Conservation (phyloP, 1,140 invertebrate species). For the Ips nitidus region DNA sequence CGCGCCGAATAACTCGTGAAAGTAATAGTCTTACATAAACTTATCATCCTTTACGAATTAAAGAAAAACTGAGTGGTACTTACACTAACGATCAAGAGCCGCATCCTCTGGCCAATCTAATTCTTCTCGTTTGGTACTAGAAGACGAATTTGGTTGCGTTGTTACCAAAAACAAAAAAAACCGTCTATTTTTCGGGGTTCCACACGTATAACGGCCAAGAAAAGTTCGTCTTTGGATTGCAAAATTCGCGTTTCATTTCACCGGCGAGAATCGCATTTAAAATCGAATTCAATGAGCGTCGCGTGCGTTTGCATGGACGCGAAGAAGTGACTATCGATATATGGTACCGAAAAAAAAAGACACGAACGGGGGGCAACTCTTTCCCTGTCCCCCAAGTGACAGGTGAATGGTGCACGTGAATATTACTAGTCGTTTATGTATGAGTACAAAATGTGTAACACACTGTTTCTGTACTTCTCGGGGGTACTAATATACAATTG, state of each 20-base stretch:
- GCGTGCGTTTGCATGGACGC: constrained; percentile 10
- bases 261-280: constrained; percentile 15
- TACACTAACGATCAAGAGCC: too few relatives aligned
- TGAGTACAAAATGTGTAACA: too few relatives aligned
- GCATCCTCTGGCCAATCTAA: too few relatives aligned
- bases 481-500: constrained; percentile 14
- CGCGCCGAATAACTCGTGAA: too few relatives aligned
- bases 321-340: constrained; percentile 16
- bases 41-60: too few relatives aligned
- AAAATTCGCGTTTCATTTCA: constrained; percentile 28
- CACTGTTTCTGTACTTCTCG: not conserved
- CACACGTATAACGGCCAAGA: constrained; percentile 14
- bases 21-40: too few relatives aligned
- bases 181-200: constrained; percentile 13
- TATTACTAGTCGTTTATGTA: not conserved
- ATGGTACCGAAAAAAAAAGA: constrained; percentile 25
- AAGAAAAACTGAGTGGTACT: too few relatives aligned
- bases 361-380: constrained; percentile 3
- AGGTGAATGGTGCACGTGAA: constrained; percentile 18
- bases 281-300: constrained; percentile 10
- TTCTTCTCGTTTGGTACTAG: too few relatives aligned
- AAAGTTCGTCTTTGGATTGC: constrained; percentile 12
- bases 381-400: not conserved
- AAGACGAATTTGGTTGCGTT: too few relatives aligned
- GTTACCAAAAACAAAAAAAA: too few relatives aligned